These are phyloP conservation scores for Nebria brevicollis DNA, from an alignment of 2,888 invertebrate genomes.

Conservation along the genomic window DNA sequence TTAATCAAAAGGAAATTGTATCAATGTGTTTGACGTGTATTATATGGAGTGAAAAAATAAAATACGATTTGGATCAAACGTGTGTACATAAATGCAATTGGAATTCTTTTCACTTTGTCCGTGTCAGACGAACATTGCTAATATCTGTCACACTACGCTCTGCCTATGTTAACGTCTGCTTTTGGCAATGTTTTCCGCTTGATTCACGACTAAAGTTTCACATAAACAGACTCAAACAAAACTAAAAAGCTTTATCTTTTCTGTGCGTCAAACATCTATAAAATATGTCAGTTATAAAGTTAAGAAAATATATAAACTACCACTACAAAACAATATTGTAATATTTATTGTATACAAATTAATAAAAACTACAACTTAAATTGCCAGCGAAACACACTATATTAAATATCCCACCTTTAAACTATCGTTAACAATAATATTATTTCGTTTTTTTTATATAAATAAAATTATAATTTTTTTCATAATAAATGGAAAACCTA, in stretches of 20 bases:
- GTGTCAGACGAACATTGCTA: slow-evolving; percentile 31
- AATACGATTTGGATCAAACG: slow-evolving; percentile 6
- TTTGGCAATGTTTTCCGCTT: neutral
- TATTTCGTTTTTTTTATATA: no score
- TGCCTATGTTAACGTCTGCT: slow-evolving; percentile 11
- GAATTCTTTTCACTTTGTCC: slow-evolving; percentile 41
- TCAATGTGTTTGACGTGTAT: neutral
- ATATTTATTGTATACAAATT: neutral
- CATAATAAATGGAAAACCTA: neutral
- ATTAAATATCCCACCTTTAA: no score
- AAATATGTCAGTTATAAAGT: neutral
- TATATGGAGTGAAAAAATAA: neutral
- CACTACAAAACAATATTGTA: neutral
- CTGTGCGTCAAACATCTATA: neutral
- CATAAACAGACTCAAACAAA: neutral
- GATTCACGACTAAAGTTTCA: neutral
- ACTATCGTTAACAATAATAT: no score
- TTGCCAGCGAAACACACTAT: no score
- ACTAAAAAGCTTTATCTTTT: neutral
- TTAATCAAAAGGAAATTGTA: neutral
- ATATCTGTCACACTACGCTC: slow-evolving; percentile 34
- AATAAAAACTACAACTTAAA: no score
- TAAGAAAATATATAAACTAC: neutral
- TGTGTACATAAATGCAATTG: slow-evolving; percentile 32
- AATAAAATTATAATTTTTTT: neutral